These are phyloP conservation scores for Archips crataeganus DNA, from an alignment of 2,888 invertebrate genomes.

Conservation along the genomic window DNA sequence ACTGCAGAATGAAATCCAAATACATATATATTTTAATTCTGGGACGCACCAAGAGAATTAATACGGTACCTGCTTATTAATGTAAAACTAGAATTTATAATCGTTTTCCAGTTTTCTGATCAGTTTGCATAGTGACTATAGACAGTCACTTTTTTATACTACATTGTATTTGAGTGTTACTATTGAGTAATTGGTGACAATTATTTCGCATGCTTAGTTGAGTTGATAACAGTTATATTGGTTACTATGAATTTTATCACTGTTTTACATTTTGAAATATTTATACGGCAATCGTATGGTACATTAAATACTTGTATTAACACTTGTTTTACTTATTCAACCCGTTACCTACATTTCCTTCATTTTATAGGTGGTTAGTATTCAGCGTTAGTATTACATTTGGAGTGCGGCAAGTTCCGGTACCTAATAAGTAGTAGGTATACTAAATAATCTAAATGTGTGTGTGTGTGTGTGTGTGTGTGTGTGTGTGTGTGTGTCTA, in stretches of 20 bases:
- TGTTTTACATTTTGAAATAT: conserved; percentile 87
- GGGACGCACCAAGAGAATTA: conserved; percentile 64
- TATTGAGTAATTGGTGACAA: conserved; percentile 63
- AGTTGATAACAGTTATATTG: conserved; percentile 80
- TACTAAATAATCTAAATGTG: too few relatives aligned
- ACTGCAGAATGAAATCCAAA: neutral
- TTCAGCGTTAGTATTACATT: neutral
- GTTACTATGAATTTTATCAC: conserved; percentile 86
- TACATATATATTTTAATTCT: conserved; percentile 38
- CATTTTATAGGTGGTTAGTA: neutral
- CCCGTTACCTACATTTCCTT: neutral
- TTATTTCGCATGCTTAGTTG: conserved; percentile 75
- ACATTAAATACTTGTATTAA: conserved; percentile 85
- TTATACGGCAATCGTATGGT: conserved; percentile 85
- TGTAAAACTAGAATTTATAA: conserved; percentile 60
- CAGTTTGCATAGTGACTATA: conserved; percentile 52
- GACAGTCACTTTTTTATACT: conserved; percentile 53
- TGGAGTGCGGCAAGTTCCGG: neutral
- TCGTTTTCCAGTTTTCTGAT: conserved; percentile 57
- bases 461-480: too few relatives aligned
- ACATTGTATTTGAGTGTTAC: conserved; percentile 62
- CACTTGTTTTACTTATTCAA: conserved; percentile 68
- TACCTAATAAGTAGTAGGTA: neutral
- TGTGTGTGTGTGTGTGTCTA: too few relatives aligned
- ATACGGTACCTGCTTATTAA: conserved; percentile 77